These are phyloP conservation scores for Papilio glaucus DNA, from an alignment of 1,140 invertebrate genomes.

Conservation along the genomic window DNA sequence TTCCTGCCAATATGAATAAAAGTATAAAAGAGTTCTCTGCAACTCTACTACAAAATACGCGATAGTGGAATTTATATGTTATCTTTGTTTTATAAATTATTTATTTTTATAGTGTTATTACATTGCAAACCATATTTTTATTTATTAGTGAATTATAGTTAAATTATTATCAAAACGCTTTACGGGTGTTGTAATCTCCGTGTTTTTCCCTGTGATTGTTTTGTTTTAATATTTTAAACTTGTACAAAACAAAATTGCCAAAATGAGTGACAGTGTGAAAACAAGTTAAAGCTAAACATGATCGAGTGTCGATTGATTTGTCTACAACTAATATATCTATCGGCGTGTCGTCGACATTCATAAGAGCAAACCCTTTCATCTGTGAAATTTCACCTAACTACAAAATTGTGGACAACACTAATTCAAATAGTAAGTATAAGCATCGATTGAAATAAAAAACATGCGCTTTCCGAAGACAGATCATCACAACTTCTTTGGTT, in stretches of 20 bases:
- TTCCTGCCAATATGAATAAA: constrained; percentile 82
- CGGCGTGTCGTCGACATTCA: constrained; percentile 67
- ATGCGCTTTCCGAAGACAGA: constrained; percentile 7
- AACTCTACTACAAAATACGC: constrained; percentile 78
- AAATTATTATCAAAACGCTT: constrained; percentile 79
- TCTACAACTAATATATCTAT: constrained; percentile 64
- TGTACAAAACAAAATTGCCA: constrained; percentile 61
- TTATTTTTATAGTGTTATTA: constrained; percentile 83
- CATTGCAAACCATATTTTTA: constrained; percentile 78
- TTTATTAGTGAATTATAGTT: constrained; percentile 82
- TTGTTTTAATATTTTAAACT: constrained; percentile 76
- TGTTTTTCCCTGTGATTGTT: constrained; percentile 80
- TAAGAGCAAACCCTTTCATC: constrained; percentile 67
- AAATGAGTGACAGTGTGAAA: constrained; percentile 74
- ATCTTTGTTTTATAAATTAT: constrained; percentile 80
- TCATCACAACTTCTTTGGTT: background rate
- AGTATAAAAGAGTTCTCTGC: constrained; percentile 77
- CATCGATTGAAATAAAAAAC: constrained; percentile 28
- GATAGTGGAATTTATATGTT: constrained; percentile 82
- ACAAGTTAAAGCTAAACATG: constrained; percentile 56
- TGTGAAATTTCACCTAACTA: constrained; percentile 63
- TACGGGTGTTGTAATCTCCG: constrained; percentile 76
- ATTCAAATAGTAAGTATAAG: constrained; percentile 79
- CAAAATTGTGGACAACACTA: constrained; percentile 76
- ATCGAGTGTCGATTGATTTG: constrained; percentile 68